Conservation (phyloP, 2,888 invertebrate genomes). For the Phyllotreta striolata region DNA sequence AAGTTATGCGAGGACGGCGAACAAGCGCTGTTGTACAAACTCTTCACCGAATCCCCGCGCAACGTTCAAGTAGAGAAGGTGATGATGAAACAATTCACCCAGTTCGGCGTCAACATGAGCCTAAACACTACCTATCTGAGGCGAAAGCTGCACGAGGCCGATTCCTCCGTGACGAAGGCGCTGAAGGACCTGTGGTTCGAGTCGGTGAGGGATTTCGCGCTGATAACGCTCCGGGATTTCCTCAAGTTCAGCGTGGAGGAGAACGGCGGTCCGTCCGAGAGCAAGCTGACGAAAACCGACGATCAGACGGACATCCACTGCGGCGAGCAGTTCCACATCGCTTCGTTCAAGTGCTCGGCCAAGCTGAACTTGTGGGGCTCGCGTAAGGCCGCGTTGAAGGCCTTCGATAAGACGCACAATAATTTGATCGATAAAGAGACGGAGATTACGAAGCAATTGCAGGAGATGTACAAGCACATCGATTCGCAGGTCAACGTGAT, state of each 20-base stretch:
- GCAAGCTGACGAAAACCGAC: slow-evolving; percentile 56
- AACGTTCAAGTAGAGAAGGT: slow-evolving; percentile 20
- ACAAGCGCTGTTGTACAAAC: slow-evolving; percentile 36
- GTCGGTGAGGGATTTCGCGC: slow-evolving; percentile 36
- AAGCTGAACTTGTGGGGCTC: slow-evolving; percentile 54
- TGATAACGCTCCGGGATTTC: slow-evolving; percentile 42
- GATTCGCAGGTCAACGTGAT: slow-evolving; percentile 46
- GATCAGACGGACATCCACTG: slow-evolving; percentile 55
- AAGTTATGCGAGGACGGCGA: slow-evolving; percentile 37
- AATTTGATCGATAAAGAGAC: slow-evolving; percentile 57
- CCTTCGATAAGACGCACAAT: slow-evolving; percentile 45
- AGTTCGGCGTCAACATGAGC: slow-evolving; percentile 37
- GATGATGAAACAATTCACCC: slow-evolving; percentile 23
- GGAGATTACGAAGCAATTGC: slow-evolving; percentile 54
- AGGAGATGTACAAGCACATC: slow-evolving; percentile 44
- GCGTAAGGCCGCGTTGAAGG: slow-evolving; percentile 50
- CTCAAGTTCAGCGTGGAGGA: slow-evolving; percentile 46
- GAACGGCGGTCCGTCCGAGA: slow-evolving; percentile 37
- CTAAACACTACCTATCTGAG: slow-evolving; percentile 32
- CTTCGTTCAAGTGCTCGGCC: slow-evolving; percentile 42
- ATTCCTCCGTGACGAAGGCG: slow-evolving; percentile 1
- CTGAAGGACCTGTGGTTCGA: slow-evolving; percentile 41
- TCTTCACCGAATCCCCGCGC: slow-evolving; percentile 39
- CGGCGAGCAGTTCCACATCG: slow-evolving; percentile 49
- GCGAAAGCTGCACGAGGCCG: slow-evolving; percentile 8